Base-by-base conservation (phyloP, 1,140 invertebrate species). In the Drosophila santomea region DNA sequence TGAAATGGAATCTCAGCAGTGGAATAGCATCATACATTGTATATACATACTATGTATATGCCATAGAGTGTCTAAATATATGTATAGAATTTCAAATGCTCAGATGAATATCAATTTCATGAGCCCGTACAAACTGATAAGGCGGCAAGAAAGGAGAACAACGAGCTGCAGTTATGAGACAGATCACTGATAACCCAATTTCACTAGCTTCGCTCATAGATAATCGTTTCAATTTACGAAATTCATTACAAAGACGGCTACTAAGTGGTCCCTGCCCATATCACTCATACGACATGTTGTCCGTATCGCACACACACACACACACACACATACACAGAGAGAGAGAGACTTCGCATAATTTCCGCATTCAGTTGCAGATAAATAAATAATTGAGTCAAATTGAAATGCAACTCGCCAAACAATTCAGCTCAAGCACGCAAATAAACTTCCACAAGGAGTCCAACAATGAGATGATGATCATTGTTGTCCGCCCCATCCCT, bases 331-430 rank as follows among this genome's bases (percentile, higher is more conserved):
- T 8, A 32, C 32, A 32, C 2, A 32, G 2, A 8, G 32, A 32
- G 8, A 32, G 32, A 36, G 39, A 50, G 50, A 64, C 66, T 85
- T 80, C 83, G 82, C 75, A 88, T 88, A 88, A 83, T 88, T 88
- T 88, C 84, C 84, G 83, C 83, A 88, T 88, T 88, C 84, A 89
- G 73, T 83, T 82, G 83, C 58, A 88, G 84, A 88, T 88, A 88
- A 88, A 88, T 88, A 88, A 88, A 88, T 88, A 88, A 88, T 88
- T 88, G 84, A 88, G 84, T 88, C 84, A 88, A 88, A 88, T 88
- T 88, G 84, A 88, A 88, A 88, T 88, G 84, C 84, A 88, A 76
- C 84, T 83, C 84, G 77, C 84, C 80, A 88, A 88, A 88, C 84
- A 88, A 89, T 88, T 88, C 67, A 67, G 69, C 50, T 63, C 58